Conservation (phyloP, 2,113 vertebrate species). For the Syrrhaptes paradoxus region DNA sequence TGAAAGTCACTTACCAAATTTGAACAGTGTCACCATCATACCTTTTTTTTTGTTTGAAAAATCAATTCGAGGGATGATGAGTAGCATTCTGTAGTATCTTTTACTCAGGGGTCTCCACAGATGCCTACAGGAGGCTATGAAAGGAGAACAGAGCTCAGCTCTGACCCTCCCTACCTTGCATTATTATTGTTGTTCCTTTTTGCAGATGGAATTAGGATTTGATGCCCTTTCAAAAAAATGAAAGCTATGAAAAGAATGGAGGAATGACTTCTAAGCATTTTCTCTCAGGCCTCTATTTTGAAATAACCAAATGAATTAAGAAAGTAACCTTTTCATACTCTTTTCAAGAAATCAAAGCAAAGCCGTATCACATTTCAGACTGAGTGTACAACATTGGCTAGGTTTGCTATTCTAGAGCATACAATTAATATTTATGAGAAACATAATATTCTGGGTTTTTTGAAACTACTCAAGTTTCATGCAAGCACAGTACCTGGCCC, state of each 20-base stretch:
- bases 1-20: background rate
- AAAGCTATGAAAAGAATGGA: background rate
- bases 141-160: background rate
- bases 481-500: background rate
- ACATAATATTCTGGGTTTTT: background rate
- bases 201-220: background rate
- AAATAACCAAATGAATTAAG: background rate
- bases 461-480: background rate
- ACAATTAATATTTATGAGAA: background rate
- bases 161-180: background rate
- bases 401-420: background rate
- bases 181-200: background rate
- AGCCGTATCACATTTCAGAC: conserved; percentile 2
- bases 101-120: background rate
- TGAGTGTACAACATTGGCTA: background rate
- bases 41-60: background rate
- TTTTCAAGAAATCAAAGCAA: conserved; percentile 49
- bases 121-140: background rate
- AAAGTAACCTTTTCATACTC: background rate
- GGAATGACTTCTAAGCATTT: background rate
- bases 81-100: background rate
- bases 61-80: background rate
- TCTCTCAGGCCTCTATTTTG: background rate
- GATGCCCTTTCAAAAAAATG: background rate
- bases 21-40: background rate